Evolutionary conservation across 2,797 vertebrate species (phyloP), one percentile per base, ranked within the genome.

Genomic region (Cercopithecus diana): DNA sequence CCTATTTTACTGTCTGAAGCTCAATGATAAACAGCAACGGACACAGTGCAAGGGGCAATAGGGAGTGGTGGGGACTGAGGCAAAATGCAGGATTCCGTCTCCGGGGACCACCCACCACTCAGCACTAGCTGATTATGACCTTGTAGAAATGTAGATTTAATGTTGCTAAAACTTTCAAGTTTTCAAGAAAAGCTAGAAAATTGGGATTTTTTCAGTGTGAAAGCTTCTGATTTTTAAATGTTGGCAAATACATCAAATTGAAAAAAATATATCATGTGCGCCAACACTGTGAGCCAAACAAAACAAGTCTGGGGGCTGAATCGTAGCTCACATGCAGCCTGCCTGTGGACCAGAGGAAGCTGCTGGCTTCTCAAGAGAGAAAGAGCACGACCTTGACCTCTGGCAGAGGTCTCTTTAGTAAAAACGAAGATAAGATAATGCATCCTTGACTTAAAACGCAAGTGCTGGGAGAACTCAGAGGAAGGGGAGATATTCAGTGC

Each of bases 151-250:
- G 75, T 19, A 70, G 77, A 64, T 28, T 26, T 88, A 10, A 1
- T 22, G 43, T 64, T 76, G 88, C 81, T 72, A 70, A 61, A 73
- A 58, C 84, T 76, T 79, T n/a, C 33, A 75, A 58, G 50, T 39
- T 64, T 94, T 92, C 30, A 39, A 64, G 39, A 72, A 84, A 88
- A 95, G 52, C 88, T 92, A 61, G 90, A 95, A 94, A 82, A 89
- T 57, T 77, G 57, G 76, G 30, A 39, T 67, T 91, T 88, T n/a
- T 52, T 57, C 22, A 26, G 28, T 61, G 48, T 41, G 61, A 95
- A 90, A 93, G 13, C 76, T 48, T 95, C 70, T 86, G 94, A 90
- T 70, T 95, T 94, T 96, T 84, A 43, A 88, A 19, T 58, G 28
- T 72, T 97, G 91, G 95, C 86, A 75, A 72, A 36, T 14, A 83